Conservation (phyloP, 2,113 vertebrate species). For the Eulemur rufifrons region DNA sequence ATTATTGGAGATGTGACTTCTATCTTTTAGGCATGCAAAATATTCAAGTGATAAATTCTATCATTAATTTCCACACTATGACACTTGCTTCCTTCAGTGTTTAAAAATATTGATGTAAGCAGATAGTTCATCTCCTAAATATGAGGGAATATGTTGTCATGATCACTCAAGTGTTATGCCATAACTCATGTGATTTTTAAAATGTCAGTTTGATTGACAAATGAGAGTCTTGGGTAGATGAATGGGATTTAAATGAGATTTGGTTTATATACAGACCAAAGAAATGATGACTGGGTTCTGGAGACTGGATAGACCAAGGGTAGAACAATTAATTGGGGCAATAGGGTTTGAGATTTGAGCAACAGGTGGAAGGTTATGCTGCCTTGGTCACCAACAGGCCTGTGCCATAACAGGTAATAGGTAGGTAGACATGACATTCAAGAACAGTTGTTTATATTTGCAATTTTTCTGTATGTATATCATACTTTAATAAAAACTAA, state of each 20-base stretch:
- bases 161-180: constrained; percentile 51
- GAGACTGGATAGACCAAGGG: neutral
- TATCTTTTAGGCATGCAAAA: neutral
- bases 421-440: neutral
- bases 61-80: constrained; percentile 48
- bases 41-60: constrained; percentile 22
- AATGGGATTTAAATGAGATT: constrained; percentile 29
- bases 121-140: constrained; percentile 33
- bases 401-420: neutral
- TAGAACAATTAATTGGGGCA: neutral
- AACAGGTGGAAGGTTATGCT: neutral
- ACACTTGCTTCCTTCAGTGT: constrained; percentile 2
- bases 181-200: constrained; percentile 61
- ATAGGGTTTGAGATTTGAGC: neutral
- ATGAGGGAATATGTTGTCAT: constrained; percentile 35
- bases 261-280: constrained; percentile 1
- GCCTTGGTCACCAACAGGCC: neutral
- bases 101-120: constrained; percentile 55
- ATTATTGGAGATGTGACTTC: neutral
- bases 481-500: constrained; percentile 26
- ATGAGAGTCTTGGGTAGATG: constrained; percentile 13
- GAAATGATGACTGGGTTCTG: neutral
- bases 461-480: neutral
- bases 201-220: constrained; percentile 63
- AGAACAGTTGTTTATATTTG: neutral